phyloP scores from a whole-genome alignment of 2,113 vertebrate genomes.

The Melanocharis versteri region DNA sequence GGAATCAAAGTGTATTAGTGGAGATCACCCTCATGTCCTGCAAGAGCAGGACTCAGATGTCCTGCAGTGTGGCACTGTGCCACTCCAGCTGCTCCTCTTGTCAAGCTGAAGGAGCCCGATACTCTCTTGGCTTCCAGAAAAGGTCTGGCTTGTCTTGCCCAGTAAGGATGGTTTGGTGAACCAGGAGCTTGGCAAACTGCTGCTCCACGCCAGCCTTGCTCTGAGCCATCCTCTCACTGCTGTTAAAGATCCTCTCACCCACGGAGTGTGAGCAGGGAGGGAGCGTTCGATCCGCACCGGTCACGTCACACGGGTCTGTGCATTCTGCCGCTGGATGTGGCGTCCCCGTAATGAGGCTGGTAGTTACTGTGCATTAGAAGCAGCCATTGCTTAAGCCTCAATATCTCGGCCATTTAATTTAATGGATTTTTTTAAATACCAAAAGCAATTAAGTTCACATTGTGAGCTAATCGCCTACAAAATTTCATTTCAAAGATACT shows the following conservation, averaged over 20 bases:
- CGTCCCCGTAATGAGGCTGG: constrained; percentile 26
- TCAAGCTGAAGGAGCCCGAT: rapidly evolving
- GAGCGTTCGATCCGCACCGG: rapidly evolving
- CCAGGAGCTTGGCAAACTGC: not conserved
- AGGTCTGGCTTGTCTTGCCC: not conserved
- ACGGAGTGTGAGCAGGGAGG: not conserved
- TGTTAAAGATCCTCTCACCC: not conserved
- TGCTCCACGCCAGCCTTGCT: not conserved
- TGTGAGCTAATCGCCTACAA: constrained; percentile 66
- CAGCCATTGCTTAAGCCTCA: constrained; percentile 63
- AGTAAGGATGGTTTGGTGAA: not conserved
- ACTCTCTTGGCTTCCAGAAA: not conserved
- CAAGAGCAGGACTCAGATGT: not conserved
- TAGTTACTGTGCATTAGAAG: constrained; percentile 49
- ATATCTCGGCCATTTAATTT: constrained; percentile 67
- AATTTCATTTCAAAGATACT: constrained; percentile 67
- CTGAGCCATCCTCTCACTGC: not conserved
- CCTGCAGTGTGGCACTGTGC: not conserved
- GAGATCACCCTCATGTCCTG: not conserved
- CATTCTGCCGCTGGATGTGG: not conserved
- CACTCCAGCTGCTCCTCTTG: not conserved
- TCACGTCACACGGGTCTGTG: not conserved
- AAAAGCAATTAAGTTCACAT: constrained; percentile 71
- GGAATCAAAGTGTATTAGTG: rapidly evolving
- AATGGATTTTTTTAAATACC: constrained; percentile 67